Evolutionary conservation across 2,888 invertebrate species (phyloP).

Genomic region (Acrocyrtus sp.): DNA sequence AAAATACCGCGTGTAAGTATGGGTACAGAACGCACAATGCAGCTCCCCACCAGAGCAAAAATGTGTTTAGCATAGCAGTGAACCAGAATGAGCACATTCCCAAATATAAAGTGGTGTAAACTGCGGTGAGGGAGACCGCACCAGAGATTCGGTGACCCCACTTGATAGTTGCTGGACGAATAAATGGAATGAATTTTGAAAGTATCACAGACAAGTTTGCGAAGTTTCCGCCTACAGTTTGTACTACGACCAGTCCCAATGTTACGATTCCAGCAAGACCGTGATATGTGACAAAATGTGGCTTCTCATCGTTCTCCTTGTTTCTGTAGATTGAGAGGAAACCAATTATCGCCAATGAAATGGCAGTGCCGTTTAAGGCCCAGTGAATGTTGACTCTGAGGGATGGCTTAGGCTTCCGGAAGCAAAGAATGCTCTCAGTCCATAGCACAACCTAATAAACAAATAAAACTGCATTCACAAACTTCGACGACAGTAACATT

Average conservation of each 20-base stretch:
- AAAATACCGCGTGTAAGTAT: conserved; percentile 21
- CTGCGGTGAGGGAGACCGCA: conserved; percentile 31
- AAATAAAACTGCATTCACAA: neutral
- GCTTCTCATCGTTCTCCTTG: conserved; percentile 48
- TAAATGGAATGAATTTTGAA: conserved; percentile 19
- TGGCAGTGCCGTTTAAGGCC: conserved; percentile 38
- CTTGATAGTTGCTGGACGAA: conserved; percentile 48
- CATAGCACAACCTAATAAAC: conserved; percentile 49
- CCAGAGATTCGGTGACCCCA: conserved; percentile 52
- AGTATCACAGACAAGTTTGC: conserved; percentile 52
- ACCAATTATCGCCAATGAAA: conserved; percentile 43
- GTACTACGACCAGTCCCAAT: conserved; percentile 24
- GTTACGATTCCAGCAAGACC: conserved; percentile 51
- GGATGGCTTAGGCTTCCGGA: conserved; percentile 40
- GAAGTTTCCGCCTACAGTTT: conserved; percentile 51
- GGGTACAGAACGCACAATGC: conserved; percentile 18
- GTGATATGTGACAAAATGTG: conserved; percentile 58
- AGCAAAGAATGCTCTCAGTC: conserved; percentile 55
- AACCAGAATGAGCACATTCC: conserved; percentile 54
- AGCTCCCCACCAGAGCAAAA: conserved; percentile 25
- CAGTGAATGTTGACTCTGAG: conserved; percentile 54
- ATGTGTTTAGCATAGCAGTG: conserved; percentile 5
- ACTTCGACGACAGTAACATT: too few relatives aligned
- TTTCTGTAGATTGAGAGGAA: conserved; percentile 54
- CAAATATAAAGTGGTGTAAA: conserved; percentile 42